A percentile compares a stretch with the other conserved stretches of the same genome.
These are phyloP conservation scores for Heteromormyrus szaboi DNA, from an alignment of 2,797 vertebrate genomes.

Conservation along the genomic window DNA sequence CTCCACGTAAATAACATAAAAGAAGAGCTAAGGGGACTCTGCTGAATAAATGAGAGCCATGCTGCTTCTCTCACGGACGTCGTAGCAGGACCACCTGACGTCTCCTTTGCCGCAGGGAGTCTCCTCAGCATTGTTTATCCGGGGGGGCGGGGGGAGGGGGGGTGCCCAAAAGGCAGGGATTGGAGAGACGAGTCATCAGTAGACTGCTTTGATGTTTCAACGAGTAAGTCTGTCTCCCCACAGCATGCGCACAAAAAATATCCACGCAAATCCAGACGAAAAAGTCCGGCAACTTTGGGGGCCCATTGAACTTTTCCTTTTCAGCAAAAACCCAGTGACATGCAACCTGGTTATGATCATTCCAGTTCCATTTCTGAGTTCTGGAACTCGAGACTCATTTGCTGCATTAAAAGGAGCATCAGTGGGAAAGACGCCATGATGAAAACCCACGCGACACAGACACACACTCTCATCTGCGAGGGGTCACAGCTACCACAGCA, in stretches of 20 bases:
- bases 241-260: background rate
- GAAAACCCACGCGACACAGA: background rate
- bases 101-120: conserved; percentile 58
- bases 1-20: conserved; percentile 65
- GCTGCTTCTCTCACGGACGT: conserved; percentile 58
- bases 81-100: conserved; percentile 61
- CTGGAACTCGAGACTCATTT: background rate
- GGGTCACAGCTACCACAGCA: conserved; percentile 6
- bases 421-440: background rate
- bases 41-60: conserved; percentile 60
- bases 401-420: background rate
- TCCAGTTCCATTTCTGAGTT: background rate
- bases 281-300: conserved; percentile 24
- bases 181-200: conserved; percentile 74
- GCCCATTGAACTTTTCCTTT: background rate
- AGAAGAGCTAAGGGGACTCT: conserved; percentile 59
- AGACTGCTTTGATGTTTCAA: conserved; percentile 82
- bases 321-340: background rate
- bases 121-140: conserved; percentile 73
- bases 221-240: conserved; percentile 60
- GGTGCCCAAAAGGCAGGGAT: conserved; percentile 66
- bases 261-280: background rate
- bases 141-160: conserved; percentile 62
- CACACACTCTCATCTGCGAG: background rate
- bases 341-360: background rate